Percentiles rank a stretch among this genome's conserved stretches.
Conservation (phyloP, 1,140 invertebrate species). For the Schlechtendalia chinensis region DNA sequence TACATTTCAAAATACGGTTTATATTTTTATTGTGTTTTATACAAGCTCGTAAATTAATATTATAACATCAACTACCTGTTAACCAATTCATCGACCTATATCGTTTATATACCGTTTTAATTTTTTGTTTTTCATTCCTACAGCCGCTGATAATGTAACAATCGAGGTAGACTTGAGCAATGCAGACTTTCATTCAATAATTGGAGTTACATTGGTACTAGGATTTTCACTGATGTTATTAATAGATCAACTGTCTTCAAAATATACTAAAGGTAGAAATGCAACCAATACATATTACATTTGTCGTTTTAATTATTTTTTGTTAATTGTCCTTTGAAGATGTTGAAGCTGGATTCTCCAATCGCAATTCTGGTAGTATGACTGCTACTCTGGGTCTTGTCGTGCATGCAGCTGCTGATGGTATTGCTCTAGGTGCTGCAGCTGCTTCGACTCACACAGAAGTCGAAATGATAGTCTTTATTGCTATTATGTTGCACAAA, state of each 20-base stretch:
- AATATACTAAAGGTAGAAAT: constrained; percentile 54
- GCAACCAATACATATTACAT: background rate
- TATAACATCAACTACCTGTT: background rate
- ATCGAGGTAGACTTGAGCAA: constrained; percentile 49
- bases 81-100: too few relatives aligned
- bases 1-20: background rate
- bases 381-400: constrained; percentile 94
- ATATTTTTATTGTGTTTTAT: too few relatives aligned
- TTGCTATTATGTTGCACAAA: constrained; percentile 99
- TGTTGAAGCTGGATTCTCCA: constrained; percentile 62
- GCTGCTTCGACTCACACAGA: constrained; percentile 91
- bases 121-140: background rate
- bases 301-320: background rate
- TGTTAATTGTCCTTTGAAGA: constrained; percentile 53
- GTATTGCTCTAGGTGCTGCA: constrained; percentile 93
- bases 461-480: constrained; percentile 95
- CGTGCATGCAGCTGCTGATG: constrained; percentile 97
- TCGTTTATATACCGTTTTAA: too few relatives aligned
- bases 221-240: constrained; percentile 98
- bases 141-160: constrained; percentile 39
- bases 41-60: too few relatives aligned
- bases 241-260: constrained; percentile 75
- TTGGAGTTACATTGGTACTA: constrained; percentile 74
- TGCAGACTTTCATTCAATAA: constrained; percentile 64
- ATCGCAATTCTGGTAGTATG: constrained; percentile 69